phyloP scores from a whole-genome alignment of 2,888 invertebrate genomes.

The Lasius fuliginosus region DNA sequence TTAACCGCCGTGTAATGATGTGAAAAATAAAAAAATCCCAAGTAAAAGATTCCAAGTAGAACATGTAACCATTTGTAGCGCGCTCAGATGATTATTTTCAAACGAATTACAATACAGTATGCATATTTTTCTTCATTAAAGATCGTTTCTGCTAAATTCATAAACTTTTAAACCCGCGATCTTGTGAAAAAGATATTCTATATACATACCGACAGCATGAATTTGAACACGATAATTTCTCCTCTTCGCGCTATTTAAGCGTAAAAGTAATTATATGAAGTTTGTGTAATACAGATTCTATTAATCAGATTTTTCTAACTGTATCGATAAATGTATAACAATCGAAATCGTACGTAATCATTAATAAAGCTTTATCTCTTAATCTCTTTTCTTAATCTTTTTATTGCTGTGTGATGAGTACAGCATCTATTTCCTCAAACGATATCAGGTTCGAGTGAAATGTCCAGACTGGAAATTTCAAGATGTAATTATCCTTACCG shows the following conservation, averaged over 20 bases:
- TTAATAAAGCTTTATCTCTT: neutral
- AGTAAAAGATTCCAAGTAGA: neutral
- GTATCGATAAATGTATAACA: neutral
- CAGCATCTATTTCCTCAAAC: neutral
- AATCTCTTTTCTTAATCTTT: neutral
- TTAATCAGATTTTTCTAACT: neutral
- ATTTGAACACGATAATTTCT: neutral
- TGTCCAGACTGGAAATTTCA: neutral
- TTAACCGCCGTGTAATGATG: neutral
- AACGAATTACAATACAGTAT: too few relatives aligned
- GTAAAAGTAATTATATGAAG: neutral
- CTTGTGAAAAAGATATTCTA: neutral
- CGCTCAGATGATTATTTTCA: too few relatives aligned
- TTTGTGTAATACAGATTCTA: neutral
- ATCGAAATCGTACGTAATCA: too few relatives aligned
- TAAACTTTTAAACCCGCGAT: neutral
- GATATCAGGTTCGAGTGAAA: constrained; percentile 7
- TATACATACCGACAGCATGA: neutral
- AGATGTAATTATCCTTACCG: constrained; percentile 88
- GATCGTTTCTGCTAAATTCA: neutral
- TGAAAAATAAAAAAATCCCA: too few relatives aligned
- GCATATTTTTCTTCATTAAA: neutral
- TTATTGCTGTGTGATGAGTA: neutral
- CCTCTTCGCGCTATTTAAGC: neutral
- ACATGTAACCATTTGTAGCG: neutral